Evolutionary conservation across 2,797 vertebrate genomes (phyloP).

Genomic region (Allobates femoralis): DNA sequence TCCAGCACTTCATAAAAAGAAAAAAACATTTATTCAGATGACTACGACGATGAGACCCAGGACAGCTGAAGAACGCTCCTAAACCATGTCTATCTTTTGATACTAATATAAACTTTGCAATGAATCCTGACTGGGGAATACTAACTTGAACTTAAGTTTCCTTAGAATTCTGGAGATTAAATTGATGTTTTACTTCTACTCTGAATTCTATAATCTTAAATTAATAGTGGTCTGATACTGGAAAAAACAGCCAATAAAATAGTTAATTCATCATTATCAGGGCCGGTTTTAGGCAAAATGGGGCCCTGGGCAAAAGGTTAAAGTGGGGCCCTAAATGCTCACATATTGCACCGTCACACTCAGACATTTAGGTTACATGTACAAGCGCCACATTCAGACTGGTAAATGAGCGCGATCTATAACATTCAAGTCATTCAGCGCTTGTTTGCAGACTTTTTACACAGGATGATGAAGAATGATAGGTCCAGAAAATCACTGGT

Average conservation of each 20-base stretch:
- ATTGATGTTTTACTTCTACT: neutral
- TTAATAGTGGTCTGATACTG: neutral
- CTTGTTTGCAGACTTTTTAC: too few relatives aligned
- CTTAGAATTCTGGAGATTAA: neutral
- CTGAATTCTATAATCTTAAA: neutral
- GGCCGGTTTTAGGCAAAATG: too few relatives aligned
- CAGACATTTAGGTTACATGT: too few relatives aligned
- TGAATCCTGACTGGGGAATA: neutral
- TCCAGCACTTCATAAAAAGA: conserved; percentile 49
- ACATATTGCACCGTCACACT: too few relatives aligned
- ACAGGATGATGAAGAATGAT: too few relatives aligned
- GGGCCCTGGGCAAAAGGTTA: too few relatives aligned
- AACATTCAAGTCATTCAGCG: too few relatives aligned
- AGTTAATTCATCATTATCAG: too few relatives aligned
- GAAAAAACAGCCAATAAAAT: neutral
- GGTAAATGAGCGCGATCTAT: too few relatives aligned
- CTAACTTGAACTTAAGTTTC: conserved; percentile 9
- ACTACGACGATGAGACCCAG: neutral
- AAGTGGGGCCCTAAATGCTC: too few relatives aligned
- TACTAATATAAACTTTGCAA: neutral
- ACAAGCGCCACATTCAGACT: too few relatives aligned
- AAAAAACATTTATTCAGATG: conserved; percentile 59
- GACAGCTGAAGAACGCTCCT: conserved; percentile 25
- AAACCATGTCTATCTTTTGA: neutral
- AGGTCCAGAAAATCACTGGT: too few relatives aligned